phyloP scores from a whole-genome alignment of 2,113 vertebrate species.

The Pithys albifrons region DNA sequence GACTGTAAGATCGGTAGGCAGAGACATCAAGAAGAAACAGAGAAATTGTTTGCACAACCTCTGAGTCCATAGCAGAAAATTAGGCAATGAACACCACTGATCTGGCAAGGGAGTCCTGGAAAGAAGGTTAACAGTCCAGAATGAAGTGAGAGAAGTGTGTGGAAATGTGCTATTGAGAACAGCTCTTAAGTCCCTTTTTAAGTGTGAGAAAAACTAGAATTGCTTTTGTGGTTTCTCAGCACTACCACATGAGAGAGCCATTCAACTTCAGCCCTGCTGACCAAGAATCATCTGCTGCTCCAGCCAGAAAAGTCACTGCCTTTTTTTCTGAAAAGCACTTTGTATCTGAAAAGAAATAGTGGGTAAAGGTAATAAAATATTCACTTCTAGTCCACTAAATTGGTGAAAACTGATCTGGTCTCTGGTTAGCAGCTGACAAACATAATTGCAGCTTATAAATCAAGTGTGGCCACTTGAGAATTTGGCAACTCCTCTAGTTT shows the following conservation, averaged over 20 bases:
- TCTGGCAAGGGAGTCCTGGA: background rate
- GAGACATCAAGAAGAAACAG: background rate
- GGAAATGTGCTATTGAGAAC: background rate
- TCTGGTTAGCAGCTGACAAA: conserved; percentile 51
- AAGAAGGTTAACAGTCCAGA: background rate
- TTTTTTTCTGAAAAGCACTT: background rate
- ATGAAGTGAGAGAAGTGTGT: background rate
- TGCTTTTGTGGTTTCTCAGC: conserved; percentile 6
- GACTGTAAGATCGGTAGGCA: background rate
- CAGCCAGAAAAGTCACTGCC: background rate
- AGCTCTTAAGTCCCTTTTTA: background rate
- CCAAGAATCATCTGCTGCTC: conserved; percentile 17
- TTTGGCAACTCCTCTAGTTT: background rate
- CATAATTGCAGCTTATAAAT: conserved; percentile 43
- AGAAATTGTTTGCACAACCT: background rate
- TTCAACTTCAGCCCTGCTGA: background rate
- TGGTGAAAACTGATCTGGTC: conserved; percentile 14
- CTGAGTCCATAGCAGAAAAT: background rate
- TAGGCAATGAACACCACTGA: background rate
- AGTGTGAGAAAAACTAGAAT: background rate
- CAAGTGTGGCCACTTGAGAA: background rate
- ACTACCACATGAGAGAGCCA: background rate
- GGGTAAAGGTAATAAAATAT: conserved; percentile 15
- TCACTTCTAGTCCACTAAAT: conserved; percentile 1
- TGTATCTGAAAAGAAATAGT: background rate